Base-by-base conservation (phyloP, 2,888 invertebrate species). In the Drosophila birchii region DNA sequence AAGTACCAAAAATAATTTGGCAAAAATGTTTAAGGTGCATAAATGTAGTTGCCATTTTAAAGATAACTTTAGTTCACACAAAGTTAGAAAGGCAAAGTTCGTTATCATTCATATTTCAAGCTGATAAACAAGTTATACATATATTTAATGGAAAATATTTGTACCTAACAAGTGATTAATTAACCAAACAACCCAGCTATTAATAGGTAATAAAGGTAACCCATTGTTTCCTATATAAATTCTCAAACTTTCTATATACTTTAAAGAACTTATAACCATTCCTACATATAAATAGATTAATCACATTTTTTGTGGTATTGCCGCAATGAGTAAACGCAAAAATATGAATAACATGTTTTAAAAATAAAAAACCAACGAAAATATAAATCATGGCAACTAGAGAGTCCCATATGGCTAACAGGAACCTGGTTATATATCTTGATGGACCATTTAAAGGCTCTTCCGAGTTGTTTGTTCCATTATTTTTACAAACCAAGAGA, bases 281-380 rank as follows among this genome's bases (percentile, higher is more conserved):
- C 18, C 12, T 36, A 23, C 11, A 44, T 49, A 60, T 41, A 56
- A 34, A 54, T 34, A 62, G 56, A 85, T 72, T 71, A 66, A 85
- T 88, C 71, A 76, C 71, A 81, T 57, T 57, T 57, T 53, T 29
- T 62, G 62, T 11, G 39, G 38, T 74, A 61, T 69, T 58, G 49
- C 64, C 23, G 18, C 59, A 69, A 82, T 88, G 80, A 76, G 75
- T 78, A 76, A 72, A 41, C 75, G 72, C 76, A 69, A 51, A 86
- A 83, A 78, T 84, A 86, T 86, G 81, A 83, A 68, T 74, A 88
- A 68, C 81, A 86, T 78, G 70, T 74, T 81, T 78, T 67, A 86
- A 83, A 88, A 88, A 88, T 84, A 86, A 78, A 73, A 88, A 73
- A 49, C 49, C 26, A 49, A 74, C 53, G 18, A 70, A 79, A 69